Evolutionary conservation across 2,113 vertebrate genomes (phyloP).

Genomic region (Chroicocephalus ridibundus): DNA sequence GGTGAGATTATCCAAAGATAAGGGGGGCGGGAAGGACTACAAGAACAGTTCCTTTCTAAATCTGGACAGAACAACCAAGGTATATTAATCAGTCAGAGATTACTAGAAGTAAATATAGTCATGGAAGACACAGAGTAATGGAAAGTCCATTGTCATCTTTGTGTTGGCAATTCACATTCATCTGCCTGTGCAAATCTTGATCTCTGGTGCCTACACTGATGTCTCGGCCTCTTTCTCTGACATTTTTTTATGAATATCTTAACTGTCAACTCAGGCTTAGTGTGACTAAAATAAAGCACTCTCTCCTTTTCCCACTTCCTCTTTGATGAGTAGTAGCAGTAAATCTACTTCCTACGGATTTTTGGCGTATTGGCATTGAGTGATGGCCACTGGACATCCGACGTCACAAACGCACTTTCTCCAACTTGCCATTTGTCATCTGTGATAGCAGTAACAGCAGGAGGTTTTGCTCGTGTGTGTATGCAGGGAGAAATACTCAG

Average conservation of each 20-base stretch:
- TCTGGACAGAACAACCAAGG: neutral
- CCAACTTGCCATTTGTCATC: neutral
- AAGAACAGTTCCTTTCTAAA: neutral
- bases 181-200: neutral
- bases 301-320: neutral
- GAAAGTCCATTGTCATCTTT: neutral
- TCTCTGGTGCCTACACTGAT: neutral
- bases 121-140: neutral
- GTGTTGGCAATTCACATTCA: neutral
- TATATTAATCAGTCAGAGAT: neutral
- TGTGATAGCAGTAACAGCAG: neutral
- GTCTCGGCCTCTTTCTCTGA: neutral
- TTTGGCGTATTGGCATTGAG: neutral
- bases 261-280: neutral
- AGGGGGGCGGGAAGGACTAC: neutral
- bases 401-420: neutral
- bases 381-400: accelerated
- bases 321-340: neutral
- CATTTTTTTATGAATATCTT: neutral
- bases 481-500: neutral
- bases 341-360: neutral
- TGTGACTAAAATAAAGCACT: neutral
- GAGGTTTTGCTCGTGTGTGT: neutral
- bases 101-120: neutral
- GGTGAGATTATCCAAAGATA: neutral